These are phyloP conservation scores for Prionailurus bengalensis DNA, from an alignment of 2,113 vertebrate species.

Conservation along the genomic window DNA sequence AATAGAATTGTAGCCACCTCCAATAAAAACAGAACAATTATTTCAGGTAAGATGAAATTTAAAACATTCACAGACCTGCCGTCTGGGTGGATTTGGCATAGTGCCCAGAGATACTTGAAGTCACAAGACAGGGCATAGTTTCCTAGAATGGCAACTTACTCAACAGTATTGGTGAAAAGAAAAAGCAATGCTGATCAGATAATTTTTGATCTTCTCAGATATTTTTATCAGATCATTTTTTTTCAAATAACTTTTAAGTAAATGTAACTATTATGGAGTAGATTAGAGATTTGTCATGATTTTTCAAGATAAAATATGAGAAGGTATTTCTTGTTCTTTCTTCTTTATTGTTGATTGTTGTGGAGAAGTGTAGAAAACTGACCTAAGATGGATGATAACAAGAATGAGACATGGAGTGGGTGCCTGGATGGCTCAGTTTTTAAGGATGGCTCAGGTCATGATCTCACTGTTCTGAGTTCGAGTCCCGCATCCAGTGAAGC, in stretches of 20 bases:
- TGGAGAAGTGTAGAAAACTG: slow-evolving; percentile 7
- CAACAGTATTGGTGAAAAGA: background rate
- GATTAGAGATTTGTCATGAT: background rate
- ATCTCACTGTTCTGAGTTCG: no score
- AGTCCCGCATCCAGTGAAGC: no score
- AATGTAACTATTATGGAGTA: background rate
- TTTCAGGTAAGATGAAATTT: slow-evolving; percentile 46
- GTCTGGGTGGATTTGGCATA: background rate
- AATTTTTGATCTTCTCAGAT: no score
- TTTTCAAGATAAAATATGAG: slow-evolving; percentile 27
- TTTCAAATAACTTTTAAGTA: background rate
- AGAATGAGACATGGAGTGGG: background rate
- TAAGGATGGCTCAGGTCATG: no score
- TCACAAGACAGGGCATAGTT: background rate
- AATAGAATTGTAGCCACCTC: background rate
- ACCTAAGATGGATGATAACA: background rate
- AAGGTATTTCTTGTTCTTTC: background rate
- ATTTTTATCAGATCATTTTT: background rate
- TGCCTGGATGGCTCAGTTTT: no score
- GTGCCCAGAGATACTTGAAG: background rate
- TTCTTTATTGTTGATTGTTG: background rate
- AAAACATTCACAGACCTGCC: background rate
- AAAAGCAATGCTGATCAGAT: background rate
- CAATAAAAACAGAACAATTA: background rate
- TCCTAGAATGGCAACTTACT: background rate